Conservation (phyloP, 2,113 vertebrate species). For the Phoenicopterus ruber region DNA sequence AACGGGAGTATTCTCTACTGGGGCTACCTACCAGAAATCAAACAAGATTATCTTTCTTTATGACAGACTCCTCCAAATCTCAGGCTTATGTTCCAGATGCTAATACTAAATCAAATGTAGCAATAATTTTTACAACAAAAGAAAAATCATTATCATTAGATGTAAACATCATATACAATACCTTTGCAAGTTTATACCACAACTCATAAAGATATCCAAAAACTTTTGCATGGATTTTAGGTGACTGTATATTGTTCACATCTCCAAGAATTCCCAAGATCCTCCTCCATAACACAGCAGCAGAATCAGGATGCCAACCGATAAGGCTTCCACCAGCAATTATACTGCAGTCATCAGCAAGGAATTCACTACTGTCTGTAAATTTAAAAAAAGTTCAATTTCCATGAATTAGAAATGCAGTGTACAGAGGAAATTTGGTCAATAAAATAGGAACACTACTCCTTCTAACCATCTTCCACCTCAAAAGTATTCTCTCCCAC, state of each 20-base stretch:
- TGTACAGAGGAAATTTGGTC: not conserved
- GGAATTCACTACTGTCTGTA: constrained; percentile 92
- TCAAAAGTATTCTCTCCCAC: not conserved
- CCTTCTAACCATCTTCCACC: not conserved
- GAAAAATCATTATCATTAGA: not conserved
- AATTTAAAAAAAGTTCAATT: not conserved
- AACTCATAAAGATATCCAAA: constrained; percentile 91
- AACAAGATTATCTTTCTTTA: not conserved
- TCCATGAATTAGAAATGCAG: not conserved
- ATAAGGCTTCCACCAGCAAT: constrained; percentile 93
- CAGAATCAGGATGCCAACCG: constrained; percentile 95
- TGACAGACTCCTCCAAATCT: not conserved
- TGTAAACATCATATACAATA: constrained; percentile 34
- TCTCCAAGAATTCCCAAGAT: constrained; percentile 95
- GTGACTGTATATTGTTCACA: constrained; percentile 91
- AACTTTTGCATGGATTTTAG: constrained; percentile 92
- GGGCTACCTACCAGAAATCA: not conserved
- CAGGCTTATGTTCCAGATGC: not conserved
- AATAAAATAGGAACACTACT: not conserved
- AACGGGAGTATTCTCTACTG: not conserved
- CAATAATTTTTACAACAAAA: not conserved
- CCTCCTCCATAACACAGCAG: constrained; percentile 94
- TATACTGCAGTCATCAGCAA: constrained; percentile 93
- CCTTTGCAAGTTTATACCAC: constrained; percentile 98
- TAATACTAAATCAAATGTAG: not conserved